Conservation (phyloP, 1,140 invertebrate genomes). For the Theocolax elegans region DNA sequence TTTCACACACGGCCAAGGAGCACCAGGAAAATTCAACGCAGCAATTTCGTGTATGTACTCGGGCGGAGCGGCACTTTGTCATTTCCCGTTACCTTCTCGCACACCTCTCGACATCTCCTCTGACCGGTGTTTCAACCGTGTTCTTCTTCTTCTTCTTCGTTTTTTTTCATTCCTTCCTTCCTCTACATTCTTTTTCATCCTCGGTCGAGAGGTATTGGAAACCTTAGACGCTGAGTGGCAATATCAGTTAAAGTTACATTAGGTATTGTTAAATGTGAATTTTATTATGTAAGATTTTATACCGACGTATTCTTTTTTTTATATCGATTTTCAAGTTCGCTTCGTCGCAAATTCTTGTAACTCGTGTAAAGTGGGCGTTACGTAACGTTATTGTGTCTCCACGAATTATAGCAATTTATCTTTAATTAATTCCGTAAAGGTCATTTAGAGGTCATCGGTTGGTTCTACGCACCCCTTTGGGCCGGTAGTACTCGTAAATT, state of each 20-base stretch:
- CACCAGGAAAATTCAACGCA: constrained; percentile 44
- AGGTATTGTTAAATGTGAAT: not conserved
- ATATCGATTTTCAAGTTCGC: too few species aligned
- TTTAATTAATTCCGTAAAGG: too few species aligned
- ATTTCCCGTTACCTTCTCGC: constrained; percentile 49
- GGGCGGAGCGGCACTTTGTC: constrained; percentile 41
- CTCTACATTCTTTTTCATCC: not conserved
- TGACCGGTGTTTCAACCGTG: too few species aligned
- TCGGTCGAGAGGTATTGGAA: not conserved
- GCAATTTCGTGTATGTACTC: constrained; percentile 40
- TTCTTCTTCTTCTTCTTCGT: not conserved
- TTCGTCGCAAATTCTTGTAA: too few species aligned
- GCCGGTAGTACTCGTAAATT: too few species aligned
- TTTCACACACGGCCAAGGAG: constrained; percentile 14
- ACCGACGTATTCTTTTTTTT: not conserved
- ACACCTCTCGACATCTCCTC: constrained; percentile 21
- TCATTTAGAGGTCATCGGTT: too few species aligned
- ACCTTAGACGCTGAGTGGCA: too few species aligned
- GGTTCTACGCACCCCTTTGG: too few species aligned
- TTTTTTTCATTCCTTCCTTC: not conserved
- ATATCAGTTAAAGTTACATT: too few species aligned
- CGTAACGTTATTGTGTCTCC: too few species aligned
- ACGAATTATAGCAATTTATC: too few species aligned
- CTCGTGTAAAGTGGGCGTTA: too few species aligned
- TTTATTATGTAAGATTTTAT: not conserved